Evolutionary conservation across 2,888 invertebrate species (phyloP).

Genomic region (Cheilosia grossa): DNA sequence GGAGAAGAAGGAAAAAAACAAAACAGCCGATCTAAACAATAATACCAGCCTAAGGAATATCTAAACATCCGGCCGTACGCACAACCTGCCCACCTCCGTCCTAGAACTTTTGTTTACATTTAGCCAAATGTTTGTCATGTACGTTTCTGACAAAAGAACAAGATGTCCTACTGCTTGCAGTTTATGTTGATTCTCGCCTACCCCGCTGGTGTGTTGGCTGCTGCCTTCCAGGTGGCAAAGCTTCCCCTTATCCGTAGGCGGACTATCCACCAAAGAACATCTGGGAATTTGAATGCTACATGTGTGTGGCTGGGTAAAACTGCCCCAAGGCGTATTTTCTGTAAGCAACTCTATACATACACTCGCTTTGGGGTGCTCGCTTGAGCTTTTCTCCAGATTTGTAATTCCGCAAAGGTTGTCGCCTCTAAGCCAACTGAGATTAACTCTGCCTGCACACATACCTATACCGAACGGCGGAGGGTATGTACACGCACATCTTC

Average conservation of each 20-base stretch:
- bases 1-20: background rate
- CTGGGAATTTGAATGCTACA: constrained; percentile 56
- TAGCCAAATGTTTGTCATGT: constrained; percentile 32
- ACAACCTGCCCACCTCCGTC: constrained; percentile 5
- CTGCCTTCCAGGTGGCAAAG: constrained; percentile 59
- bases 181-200: constrained; percentile 59
- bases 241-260: constrained; percentile 14
- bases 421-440: constrained; percentile 74
- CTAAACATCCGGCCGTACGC: constrained; percentile 44
- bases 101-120: constrained; percentile 51
- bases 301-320: constrained; percentile 14
- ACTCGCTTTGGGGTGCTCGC: constrained; percentile 21
- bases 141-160: constrained; percentile 20
- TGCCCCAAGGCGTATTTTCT: constrained; percentile 45
- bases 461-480: constrained; percentile 7
- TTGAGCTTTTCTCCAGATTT: constrained; percentile 62
- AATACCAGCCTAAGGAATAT: constrained; percentile 60
- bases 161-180: constrained; percentile 66
- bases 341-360: constrained; percentile 24
- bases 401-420: constrained; percentile 73
- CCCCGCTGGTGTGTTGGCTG: constrained; percentile 1
- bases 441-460: constrained; percentile 55
- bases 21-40: constrained; percentile 50
- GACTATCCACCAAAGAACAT: constrained; percentile 19
- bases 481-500: constrained; percentile 49